Evolutionary conservation across 2,888 invertebrate genomes (phyloP), one percentile per base, ranked within the genome.

Genomic region (Pyralis farinalis): DNA sequence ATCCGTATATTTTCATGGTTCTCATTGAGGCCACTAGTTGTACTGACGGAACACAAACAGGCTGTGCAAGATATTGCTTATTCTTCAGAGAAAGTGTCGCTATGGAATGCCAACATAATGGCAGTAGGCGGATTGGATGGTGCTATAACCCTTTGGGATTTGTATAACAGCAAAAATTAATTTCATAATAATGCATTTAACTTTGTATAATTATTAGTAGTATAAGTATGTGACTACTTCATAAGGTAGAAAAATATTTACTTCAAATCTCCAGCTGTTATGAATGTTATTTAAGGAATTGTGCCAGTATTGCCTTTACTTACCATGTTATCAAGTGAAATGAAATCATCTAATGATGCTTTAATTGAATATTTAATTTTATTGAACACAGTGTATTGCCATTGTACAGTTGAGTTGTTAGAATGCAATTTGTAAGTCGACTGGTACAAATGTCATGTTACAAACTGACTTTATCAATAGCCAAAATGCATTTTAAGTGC

Each of bases 1-100:
- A 83, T 95, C 45, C 90, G 95, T 49, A 90, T 95, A 48, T 95
- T 93, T 71, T 95, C 95, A 1, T 95, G 94, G 94, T 95, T 92
- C 70, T 94, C 93, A 39, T 76, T 95, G 28, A 88, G 94, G 37
- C 92, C 93, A 2, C 76, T 96, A 44, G 95, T 92, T 1, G 94
- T 94, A 37, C 83, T 96, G 27, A 93, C 92, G 0, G 93, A 94
- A 58, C 95, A 96, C 60, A 92, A 91, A 49, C 91, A 91, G 49
- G 91, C 93, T 25, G 90, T 96, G 36, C 92, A 94, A 64, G 94
- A 95, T 71, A 90, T 95, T 42, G 91, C 91, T 31, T 95, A 93
- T 77, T 94, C 95, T 1, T 78, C 85, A 0, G 88, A 90, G 33
- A 90, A 90, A 49, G 92, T 95, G 5, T 87, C 91, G 42, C 86